A percentile compares a stretch with the other conserved stretches of the same genome.
phyloP scores from a whole-genome alignment of 2,113 vertebrate genomes.

The Tursiops truncatus region DNA sequence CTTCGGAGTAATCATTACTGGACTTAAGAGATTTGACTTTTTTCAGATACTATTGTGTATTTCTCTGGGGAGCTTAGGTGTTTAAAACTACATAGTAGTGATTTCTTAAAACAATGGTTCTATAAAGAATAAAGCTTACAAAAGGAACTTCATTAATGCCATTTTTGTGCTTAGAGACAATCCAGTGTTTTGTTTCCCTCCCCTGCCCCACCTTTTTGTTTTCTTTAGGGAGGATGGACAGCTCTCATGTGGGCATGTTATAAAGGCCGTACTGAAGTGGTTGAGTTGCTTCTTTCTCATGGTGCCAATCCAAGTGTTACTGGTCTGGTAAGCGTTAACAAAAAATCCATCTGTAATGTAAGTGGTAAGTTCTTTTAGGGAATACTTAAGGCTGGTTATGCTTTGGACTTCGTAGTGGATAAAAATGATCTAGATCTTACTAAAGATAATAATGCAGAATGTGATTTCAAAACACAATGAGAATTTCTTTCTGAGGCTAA shows the following conservation, averaged over 20 bases:
- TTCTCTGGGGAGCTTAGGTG: not conserved
- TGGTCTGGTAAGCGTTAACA: constrained; percentile 90
- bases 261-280: constrained; percentile 93
- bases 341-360: not conserved
- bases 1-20: not conserved
- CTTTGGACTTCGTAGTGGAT: not conserved
- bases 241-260: constrained; percentile 98
- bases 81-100: not conserved
- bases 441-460: not conserved
- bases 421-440: not conserved
- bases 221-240: constrained; percentile 94
- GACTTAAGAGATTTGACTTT: not conserved
- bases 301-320: constrained; percentile 97
- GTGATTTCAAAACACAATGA: not conserved
- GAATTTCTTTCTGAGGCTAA: not conserved
- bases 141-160: not conserved
- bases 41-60: not conserved
- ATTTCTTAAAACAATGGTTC: not conserved
- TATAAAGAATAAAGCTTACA: not conserved
- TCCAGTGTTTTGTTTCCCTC: not conserved
- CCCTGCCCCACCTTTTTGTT: not conserved
- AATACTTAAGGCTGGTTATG: not conserved
- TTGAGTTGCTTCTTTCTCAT: constrained; percentile 91
- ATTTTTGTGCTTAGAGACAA: not conserved
- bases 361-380: not conserved